Percentiles rank a stretch among this genome's conserved stretches.
These are phyloP conservation scores for Labrus mixtus DNA, from an alignment of 2,113 vertebrate species.

Conservation along the genomic window DNA sequence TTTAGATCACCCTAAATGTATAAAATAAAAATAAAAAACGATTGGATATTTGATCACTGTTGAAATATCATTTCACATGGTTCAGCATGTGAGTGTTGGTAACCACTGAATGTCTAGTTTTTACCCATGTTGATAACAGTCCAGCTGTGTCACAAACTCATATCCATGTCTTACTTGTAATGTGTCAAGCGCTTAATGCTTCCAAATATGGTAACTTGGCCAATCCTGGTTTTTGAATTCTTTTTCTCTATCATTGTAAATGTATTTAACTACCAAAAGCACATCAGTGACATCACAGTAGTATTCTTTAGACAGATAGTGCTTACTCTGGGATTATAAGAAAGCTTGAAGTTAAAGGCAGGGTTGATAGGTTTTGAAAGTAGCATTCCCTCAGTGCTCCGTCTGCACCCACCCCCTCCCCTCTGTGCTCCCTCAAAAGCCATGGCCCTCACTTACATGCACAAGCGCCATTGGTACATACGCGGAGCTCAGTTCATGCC, in stretches of 20 bases:
- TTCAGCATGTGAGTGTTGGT: constrained; percentile 48
- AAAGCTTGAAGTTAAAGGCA: no score
- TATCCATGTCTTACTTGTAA: background rate
- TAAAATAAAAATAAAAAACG: background rate
- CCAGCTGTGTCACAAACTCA: background rate
- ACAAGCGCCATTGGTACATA: no score
- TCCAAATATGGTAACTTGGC: constrained; percentile 18
- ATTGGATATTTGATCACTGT: constrained; percentile 28
- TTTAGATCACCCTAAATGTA: constrained; percentile 55
- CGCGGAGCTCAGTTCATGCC: no score
- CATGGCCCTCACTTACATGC: no score
- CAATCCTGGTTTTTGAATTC: background rate
- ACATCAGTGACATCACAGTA: constrained; percentile 28
- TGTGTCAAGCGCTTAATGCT: background rate
- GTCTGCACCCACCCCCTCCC: no score
- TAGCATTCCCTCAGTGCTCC: no score
- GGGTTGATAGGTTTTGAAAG: no score
- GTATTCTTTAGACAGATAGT: no score
- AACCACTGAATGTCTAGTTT: constrained; percentile 51
- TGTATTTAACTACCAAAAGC: constrained; percentile 28
- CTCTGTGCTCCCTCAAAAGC: no score
- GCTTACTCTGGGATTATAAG: no score
- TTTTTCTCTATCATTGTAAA: constrained; percentile 4
- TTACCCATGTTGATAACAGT: constrained; percentile 23
- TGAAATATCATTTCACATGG: constrained; percentile 37